Evolutionary conservation across 2,797 vertebrate genomes (phyloP).

Genomic region (Neosalanx taihuensis): DNA sequence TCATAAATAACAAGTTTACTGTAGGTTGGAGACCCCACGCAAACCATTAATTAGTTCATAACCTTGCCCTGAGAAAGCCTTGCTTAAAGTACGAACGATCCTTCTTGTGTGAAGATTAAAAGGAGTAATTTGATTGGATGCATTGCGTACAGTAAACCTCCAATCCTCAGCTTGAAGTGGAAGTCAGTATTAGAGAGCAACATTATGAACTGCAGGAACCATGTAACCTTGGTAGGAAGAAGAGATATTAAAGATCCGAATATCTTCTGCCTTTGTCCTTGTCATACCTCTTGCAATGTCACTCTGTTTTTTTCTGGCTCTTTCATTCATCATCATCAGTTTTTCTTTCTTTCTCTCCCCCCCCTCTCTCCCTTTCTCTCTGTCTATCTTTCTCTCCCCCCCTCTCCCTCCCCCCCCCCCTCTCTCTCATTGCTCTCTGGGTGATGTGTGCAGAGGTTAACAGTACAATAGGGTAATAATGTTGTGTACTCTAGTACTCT

Average conservation of each 20-base stretch:
- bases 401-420: background rate
- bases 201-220: too few species aligned
- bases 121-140: constrained; percentile 36
- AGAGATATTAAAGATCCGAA: too few species aligned
- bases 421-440: background rate
- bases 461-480: constrained; percentile 31
- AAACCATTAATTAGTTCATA: constrained; percentile 56
- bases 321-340: background rate
- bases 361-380: constrained; percentile 34
- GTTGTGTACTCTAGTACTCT: constrained; percentile 32
- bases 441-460: constrained; percentile 25
- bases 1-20: constrained; percentile 66
- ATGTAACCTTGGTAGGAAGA: too few species aligned
- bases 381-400: constrained; percentile 1
- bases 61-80: constrained; percentile 51
- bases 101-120: constrained; percentile 35
- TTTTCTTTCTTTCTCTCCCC: constrained; percentile 10
- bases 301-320: too few species aligned
- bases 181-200: background rate
- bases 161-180: background rate
- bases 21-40: constrained; percentile 54
- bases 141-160: constrained; percentile 27
- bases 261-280: too few species aligned
- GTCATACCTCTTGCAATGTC: too few species aligned
- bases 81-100: constrained; percentile 59